phyloP scores from a whole-genome alignment of 2,888 invertebrate genomes.

The Dasysyrphus albostriatus region DNA sequence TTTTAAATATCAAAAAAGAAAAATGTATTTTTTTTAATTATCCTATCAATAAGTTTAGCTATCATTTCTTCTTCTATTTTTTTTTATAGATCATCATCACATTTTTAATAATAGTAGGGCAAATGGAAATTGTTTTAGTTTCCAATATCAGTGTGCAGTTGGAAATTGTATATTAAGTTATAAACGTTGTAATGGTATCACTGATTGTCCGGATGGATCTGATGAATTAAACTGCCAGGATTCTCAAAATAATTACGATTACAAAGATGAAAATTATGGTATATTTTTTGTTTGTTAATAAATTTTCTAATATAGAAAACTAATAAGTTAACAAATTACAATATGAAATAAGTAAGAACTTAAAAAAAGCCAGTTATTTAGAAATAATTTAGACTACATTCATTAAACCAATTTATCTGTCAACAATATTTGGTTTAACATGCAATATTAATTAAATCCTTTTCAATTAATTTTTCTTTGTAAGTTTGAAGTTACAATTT shows the following conservation, averaged over 20 bases:
- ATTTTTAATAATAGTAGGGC: conserved; percentile 81
- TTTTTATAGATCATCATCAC: conserved; percentile 79
- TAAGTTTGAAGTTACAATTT: no score
- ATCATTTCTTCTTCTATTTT: conserved; percentile 50
- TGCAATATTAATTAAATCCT: no score
- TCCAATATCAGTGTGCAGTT: conserved; percentile 87
- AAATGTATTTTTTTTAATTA: conserved; percentile 14
- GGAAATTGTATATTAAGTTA: conserved; percentile 87
- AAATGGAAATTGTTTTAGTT: conserved; percentile 81
- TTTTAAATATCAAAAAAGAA: background rate
- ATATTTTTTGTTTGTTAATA: conserved; percentile 55
- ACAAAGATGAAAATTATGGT: conserved; percentile 81
- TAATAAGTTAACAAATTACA: background rate
- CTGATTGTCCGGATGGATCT: conserved; percentile 86
- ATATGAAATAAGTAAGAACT: no score
- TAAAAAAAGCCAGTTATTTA: no score
- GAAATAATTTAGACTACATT: no score
- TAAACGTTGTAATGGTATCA: conserved; percentile 86
- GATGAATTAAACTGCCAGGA: conserved; percentile 86
- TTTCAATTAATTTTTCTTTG: no score
- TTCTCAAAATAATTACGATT: conserved; percentile 81
- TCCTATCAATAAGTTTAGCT: conserved; percentile 24
- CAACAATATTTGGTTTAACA: no score
- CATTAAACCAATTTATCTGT: no score
- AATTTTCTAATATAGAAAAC: background rate